Conservation (phyloP, 2,797 vertebrate species). For the Miichthys miiuy region DNA sequence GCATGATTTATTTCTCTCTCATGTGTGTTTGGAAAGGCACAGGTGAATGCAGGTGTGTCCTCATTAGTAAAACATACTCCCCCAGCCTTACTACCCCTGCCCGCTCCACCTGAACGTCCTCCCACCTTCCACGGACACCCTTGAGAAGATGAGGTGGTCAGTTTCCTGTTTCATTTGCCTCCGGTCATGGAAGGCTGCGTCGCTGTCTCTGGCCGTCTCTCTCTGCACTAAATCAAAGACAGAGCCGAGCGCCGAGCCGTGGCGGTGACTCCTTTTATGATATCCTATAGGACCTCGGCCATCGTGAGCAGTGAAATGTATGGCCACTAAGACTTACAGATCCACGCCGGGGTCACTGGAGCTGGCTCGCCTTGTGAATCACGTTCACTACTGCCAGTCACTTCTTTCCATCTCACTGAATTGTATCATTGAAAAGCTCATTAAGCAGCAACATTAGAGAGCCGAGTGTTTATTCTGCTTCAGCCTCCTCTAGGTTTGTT, state of each 20-base stretch:
- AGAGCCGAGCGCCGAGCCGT: constrained; percentile 60
- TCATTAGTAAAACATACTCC: constrained; percentile 40
- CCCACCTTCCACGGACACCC: constrained; percentile 41
- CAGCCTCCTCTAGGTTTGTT: constrained; percentile 71
- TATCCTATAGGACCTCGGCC: constrained; percentile 62
- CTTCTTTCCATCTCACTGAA: constrained; percentile 46
- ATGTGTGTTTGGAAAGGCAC: constrained; percentile 2
- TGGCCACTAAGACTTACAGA: constrained; percentile 38
- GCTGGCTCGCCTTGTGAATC: constrained; percentile 17
- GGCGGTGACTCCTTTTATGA: constrained; percentile 79
- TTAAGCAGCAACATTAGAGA: constrained; percentile 68
- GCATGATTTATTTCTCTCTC: constrained; percentile 1
- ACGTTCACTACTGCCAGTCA: constrained; percentile 37
- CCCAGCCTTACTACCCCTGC: not conserved
- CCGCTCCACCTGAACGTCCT: not conserved
- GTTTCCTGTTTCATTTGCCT: constrained; percentile 75
- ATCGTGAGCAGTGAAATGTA: constrained; percentile 44
- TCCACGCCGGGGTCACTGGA: constrained; percentile 43
- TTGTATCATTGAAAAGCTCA: constrained; percentile 69
- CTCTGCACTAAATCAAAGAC: constrained; percentile 72
- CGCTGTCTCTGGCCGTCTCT: constrained; percentile 56
- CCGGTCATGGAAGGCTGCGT: constrained; percentile 66
- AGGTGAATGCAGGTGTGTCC: constrained; percentile 21
- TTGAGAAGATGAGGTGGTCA: constrained; percentile 68
- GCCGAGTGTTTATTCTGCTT: constrained; percentile 74